Base-by-base conservation (phyloP, 1,140 invertebrate species). In the Thaumatotibia leucotreta region DNA sequence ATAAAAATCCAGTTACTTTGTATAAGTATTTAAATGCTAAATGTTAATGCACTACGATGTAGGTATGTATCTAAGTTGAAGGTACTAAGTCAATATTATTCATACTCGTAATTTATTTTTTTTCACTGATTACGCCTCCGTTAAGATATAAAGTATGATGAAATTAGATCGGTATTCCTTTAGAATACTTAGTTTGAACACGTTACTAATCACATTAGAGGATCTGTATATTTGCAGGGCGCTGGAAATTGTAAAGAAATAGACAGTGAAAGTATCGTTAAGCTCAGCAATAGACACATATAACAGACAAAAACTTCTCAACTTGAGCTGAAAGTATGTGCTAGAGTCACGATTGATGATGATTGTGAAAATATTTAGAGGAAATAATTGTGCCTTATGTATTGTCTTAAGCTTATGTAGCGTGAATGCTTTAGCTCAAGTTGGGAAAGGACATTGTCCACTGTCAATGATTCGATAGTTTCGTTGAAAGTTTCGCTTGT, bases 381-480 rank as follows among this genome's bases (percentile, higher is more conserved):
- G 17, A 45, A 45, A 45, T 20, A 45, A 20, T 20, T 45, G 39
- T 45, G 39, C 39, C 17, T 45, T 45, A 45, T 45, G 17, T 20
- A 20, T 45, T n/a, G 35, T n/a, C 20, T 45, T 29, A 10, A 24
- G 20, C 45, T 63, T 35, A 78, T 77, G 75, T 70, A 68, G 67
- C 61, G 75, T 78, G 75, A 67, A 63, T 32, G 10, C 64, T 65
- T 61, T 35, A 62, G 50, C 72, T 89, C 81, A 89, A 87, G 84
- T 89, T 87, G 31, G 17, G 84, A 83, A 86, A 86, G 82, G 81
- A 64, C 66, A 69, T 72, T 65, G 72, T 81, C 73, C 73, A 64
- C 80, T 82, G 84, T 73, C 84, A 86, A 89, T 82, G 74, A 81
- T 79, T 85, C 76, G 70, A 68, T 61, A 45, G n/a, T 33, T 33